Percentiles rank a stretch among this genome's conserved stretches.
Conservation (phyloP, 2,797 vertebrate species). For the Tragopan temminckii region DNA sequence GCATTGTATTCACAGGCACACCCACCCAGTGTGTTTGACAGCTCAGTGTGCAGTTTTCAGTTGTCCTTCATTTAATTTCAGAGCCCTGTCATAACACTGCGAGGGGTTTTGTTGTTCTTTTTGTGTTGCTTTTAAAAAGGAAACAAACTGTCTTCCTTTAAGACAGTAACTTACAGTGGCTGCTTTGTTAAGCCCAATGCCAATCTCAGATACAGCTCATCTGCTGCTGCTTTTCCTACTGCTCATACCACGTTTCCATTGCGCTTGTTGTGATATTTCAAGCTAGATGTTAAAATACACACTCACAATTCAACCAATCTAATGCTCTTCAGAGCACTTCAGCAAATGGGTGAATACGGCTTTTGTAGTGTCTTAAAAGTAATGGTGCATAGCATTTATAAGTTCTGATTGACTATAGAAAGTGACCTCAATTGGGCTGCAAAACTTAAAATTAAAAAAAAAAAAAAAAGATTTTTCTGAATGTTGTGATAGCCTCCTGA, state of each 20-base stretch:
- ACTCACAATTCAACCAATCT: background rate
- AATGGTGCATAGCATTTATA: too few relatives aligned
- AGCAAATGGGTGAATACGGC: background rate
- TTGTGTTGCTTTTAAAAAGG: background rate
- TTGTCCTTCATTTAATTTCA: background rate
- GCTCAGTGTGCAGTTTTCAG: background rate
- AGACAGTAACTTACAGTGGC: background rate
- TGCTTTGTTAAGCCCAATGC: background rate
- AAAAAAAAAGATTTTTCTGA: background rate
- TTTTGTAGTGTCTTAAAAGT: constrained; percentile 4
- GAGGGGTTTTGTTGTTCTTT: background rate
- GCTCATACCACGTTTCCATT: background rate
- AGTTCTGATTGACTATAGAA: background rate
- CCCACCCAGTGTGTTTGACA: background rate
- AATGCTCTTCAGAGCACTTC: constrained; percentile 6
- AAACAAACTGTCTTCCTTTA: background rate
- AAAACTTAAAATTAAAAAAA: background rate
- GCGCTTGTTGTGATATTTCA: constrained; percentile 20
- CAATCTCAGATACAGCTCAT: background rate
- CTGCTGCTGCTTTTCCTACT: background rate
- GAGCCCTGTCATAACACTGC: background rate
- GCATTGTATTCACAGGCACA: background rate
- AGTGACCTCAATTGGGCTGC: background rate
- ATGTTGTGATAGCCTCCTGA: constrained; percentile 6
- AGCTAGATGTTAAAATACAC: background rate